Evolutionary conservation across 2,113 vertebrate species (phyloP).

Genomic region (Puntigrus tetrazona): DNA sequence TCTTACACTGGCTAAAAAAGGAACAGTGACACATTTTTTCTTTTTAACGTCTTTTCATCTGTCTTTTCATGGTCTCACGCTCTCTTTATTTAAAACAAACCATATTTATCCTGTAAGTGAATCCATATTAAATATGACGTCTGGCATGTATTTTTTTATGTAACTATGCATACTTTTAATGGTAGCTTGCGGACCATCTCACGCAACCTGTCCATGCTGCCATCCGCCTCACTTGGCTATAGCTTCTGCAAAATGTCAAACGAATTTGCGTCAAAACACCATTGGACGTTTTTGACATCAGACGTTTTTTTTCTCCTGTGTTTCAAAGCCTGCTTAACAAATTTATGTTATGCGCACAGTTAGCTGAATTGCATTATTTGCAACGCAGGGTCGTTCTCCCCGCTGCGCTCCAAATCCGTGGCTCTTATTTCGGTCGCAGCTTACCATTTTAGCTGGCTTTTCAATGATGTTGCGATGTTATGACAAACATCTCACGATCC

Average conservation of each 20-base stretch:
- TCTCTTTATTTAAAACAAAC: conserved; percentile 8
- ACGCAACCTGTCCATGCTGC: background rate
- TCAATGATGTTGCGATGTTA: background rate
- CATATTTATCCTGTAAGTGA: background rate
- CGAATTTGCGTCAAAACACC: background rate
- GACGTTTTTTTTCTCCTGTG: background rate
- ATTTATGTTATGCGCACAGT: background rate
- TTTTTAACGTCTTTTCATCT: background rate
- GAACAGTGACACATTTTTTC: background rate
- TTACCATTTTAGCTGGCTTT: background rate
- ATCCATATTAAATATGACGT: background rate
- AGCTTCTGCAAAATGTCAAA: background rate
- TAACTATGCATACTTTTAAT: background rate
- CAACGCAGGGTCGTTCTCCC: background rate
- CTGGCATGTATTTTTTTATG: background rate
- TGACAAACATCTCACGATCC: background rate
- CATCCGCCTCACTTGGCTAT: background rate
- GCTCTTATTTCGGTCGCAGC: background rate
- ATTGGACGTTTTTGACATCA: background rate
- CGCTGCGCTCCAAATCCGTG: background rate
- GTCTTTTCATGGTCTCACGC: background rate
- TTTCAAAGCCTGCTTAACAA: background rate
- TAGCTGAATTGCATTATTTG: background rate
- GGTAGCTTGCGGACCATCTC: background rate
- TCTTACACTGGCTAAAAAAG: background rate